A percentile compares a stretch with the other conserved stretches of the same genome.
Evolutionary conservation across 2,888 invertebrate species (phyloP).

Genomic region (Caenorhabditis angaria): DNA sequence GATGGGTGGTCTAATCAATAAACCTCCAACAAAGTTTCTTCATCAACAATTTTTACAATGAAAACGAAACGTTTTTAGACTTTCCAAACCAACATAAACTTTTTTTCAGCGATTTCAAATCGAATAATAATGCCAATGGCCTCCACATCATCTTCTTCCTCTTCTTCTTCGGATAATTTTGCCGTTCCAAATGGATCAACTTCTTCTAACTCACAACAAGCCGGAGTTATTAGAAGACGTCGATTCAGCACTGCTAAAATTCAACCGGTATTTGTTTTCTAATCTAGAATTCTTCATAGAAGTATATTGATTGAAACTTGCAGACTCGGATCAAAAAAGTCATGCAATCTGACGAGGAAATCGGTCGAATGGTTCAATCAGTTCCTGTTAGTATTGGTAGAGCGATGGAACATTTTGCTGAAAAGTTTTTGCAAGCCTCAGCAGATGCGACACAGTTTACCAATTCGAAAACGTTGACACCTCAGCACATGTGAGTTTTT

Average conservation of each 20-base stretch:
- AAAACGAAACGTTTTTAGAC: not conserved
- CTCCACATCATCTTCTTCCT: conserved; percentile 9
- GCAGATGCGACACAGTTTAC: conserved; percentile 42
- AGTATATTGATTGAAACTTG: conserved; percentile 13
- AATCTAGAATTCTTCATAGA: not conserved
- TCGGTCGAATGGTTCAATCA: conserved; percentile 98
- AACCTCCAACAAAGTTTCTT: not conserved
- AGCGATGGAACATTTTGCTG: conserved; percentile 72
- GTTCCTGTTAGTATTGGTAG: conserved; percentile 90
- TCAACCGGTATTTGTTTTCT: conserved; percentile 60
- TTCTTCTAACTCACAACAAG: conserved; percentile 9
- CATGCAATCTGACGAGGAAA: conserved; percentile 99
- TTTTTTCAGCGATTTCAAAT: not conserved
- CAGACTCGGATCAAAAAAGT: conserved; percentile 92
- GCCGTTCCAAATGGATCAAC: not conserved
- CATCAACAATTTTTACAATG: not conserved
- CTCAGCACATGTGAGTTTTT: conserved; percentile 65
- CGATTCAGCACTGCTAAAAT: conserved; percentile 70
- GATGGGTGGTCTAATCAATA: too few species aligned
- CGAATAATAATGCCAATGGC: not conserved
- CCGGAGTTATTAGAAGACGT: conserved; percentile 59
- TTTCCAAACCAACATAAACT: too few species aligned
- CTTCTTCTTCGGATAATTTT: conserved; percentile 15
- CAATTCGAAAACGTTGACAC: conserved; percentile 63
- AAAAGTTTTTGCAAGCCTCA: conserved; percentile 63